Evolutionary conservation across 2,797 vertebrate genomes (phyloP).

Genomic region (Sciurus carolinensis): DNA sequence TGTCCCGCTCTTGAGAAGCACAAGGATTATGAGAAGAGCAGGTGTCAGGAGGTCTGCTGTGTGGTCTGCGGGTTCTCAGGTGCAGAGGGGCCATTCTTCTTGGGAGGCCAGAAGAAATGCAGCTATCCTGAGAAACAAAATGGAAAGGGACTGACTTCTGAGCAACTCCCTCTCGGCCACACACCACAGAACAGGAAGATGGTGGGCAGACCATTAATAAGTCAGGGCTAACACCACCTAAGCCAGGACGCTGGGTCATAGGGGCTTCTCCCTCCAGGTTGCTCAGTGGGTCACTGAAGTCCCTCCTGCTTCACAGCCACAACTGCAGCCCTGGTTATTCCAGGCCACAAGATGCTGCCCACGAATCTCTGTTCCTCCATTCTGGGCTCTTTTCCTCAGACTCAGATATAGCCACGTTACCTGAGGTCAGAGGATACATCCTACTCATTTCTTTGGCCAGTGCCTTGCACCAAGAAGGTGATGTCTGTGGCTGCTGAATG

Average conservation of each 20-base stretch:
- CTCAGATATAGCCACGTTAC: neutral
- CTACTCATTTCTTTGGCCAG: neutral
- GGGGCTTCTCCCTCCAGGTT: neutral
- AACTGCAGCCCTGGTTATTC: neutral
- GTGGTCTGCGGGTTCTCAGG: conserved; percentile 40
- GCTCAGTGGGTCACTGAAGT: neutral
- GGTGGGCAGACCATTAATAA: neutral
- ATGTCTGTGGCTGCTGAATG: neutral
- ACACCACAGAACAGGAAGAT: neutral
- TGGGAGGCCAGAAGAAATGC: conserved; percentile 23
- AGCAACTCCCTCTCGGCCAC: neutral
- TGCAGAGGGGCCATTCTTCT: neutral
- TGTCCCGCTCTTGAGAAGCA: conserved; percentile 8
- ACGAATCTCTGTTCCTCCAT: neutral
- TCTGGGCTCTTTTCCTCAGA: neutral
- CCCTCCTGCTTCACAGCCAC: neutral
- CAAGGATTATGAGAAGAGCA: conserved; percentile 15
- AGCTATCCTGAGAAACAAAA: conserved; percentile 25
- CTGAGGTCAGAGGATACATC: neutral
- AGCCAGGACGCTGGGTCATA: neutral
- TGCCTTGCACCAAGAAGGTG: neutral
- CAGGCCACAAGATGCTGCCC: neutral
- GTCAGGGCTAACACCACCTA: fast-evolving
- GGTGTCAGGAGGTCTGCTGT: conserved; percentile 49
- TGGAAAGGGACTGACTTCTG: neutral